These are phyloP conservation scores for Eufriesea mexicana DNA, from an alignment of 1,140 invertebrate species.

Conservation along the genomic window DNA sequence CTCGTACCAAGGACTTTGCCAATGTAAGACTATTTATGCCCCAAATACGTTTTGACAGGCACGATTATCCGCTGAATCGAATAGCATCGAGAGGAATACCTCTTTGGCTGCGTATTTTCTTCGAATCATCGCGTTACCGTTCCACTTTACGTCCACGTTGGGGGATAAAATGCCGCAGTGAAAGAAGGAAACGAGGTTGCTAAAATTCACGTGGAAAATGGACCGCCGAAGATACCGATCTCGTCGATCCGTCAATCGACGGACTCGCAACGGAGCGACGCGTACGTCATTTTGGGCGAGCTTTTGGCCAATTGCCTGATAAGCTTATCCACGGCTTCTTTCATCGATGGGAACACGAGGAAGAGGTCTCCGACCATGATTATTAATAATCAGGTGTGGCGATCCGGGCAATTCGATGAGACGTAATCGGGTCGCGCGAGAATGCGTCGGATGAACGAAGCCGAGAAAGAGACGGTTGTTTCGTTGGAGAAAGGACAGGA, in stretches of 20 bases:
- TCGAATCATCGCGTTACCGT: neutral
- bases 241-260: conserved; percentile 52
- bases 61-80: too few relatives aligned
- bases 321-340: neutral
- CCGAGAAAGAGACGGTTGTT: too few relatives aligned
- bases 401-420: neutral
- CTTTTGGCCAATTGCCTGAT: conserved; percentile 8
- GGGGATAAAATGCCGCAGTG: neutral
- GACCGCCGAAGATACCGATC: neutral
- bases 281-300: neutral
- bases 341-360: neutral
- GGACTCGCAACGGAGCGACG: conserved; percentile 60
- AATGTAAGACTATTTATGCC: neutral
- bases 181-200: neutral
- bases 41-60: neutral
- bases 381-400: conserved; percentile 70
- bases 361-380: conserved; percentile 64
- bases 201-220: too few relatives aligned
- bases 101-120: neutral
- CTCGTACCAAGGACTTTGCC: neutral
- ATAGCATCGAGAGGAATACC: neutral
- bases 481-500: neutral
- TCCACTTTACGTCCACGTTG: too few relatives aligned
- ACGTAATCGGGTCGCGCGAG: neutral
- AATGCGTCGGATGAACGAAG: neutral